A percentile compares a stretch with the other conserved stretches of the same genome.
phyloP scores from a whole-genome alignment of 2,888 invertebrate species.

The Dendrolimus houi region DNA sequence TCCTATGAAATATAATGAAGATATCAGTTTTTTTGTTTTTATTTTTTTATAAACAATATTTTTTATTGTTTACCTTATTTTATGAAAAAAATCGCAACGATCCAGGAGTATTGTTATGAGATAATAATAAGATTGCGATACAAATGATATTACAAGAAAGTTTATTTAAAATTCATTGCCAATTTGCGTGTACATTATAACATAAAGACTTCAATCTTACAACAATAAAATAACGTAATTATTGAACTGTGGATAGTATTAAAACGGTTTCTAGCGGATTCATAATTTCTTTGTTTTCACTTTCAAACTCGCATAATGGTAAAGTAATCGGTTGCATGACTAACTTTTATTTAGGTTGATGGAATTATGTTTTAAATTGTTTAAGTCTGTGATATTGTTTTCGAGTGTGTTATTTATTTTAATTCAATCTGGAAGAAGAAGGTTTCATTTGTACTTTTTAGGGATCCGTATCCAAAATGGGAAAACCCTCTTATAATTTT shows the following conservation, averaged over 20 bases:
- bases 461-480: too few relatives aligned
- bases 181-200: neutral
- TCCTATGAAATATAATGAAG: too few relatives aligned
- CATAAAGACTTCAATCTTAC: neutral
- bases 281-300: neutral
- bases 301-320: neutral
- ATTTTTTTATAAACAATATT: too few relatives aligned
- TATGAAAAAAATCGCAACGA: too few relatives aligned
- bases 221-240: neutral
- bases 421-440: too few relatives aligned
- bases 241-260: neutral
- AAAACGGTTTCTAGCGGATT: neutral
- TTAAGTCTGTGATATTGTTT: too few relatives aligned
- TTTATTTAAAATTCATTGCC: neutral
- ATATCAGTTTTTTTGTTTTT: too few relatives aligned
- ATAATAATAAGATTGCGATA: neutral
- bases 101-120: neutral
- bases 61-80: too few relatives aligned
- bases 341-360: neutral
- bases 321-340: neutral
- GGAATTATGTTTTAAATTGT: neutral
- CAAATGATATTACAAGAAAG: neutral
- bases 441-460: too few relatives aligned
- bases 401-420: too few relatives aligned
- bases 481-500: too few relatives aligned